Conservation (phyloP, 2,113 vertebrate genomes). For the Cyprinodon tularosa region DNA sequence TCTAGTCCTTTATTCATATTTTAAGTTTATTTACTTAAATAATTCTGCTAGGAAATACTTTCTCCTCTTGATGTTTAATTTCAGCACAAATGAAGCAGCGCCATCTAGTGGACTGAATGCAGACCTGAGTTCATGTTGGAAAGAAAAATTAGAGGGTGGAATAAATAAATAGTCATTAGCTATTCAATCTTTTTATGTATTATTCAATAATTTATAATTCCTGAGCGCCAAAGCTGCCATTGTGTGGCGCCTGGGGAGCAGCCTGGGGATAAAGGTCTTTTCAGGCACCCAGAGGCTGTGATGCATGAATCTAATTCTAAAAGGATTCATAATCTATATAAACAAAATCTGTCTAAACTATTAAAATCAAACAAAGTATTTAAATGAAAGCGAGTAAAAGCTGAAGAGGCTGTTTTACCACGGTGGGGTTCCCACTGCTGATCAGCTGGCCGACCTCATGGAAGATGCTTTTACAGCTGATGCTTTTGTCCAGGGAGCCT, state of each 20-base stretch:
- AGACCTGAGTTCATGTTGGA: not conserved
- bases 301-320: not conserved
- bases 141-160: too few relatives aligned
- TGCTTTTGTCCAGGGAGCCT: slow-evolving; percentile 95
- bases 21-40: too few relatives aligned
- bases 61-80: not conserved
- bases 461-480: slow-evolving; percentile 97
- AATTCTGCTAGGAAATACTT: too few relatives aligned
- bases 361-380: not conserved
- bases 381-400: not conserved
- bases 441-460: slow-evolving; percentile 97
- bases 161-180: too few relatives aligned
- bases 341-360: too few relatives aligned
- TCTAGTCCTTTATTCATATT: too few relatives aligned
- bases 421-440: slow-evolving; percentile 94
- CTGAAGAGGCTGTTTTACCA: slow-evolving; percentile 87
- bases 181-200: too few relatives aligned
- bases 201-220: too few relatives aligned
- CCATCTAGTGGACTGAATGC: slow-evolving; percentile 40
- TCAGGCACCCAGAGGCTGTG: not conserved
- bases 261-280: too few relatives aligned
- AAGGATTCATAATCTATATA: too few relatives aligned
- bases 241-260: too few relatives aligned
- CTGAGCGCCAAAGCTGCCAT: too few relatives aligned
- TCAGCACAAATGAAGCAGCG: slow-evolving; percentile 1